Percentiles rank a stretch among this genome's conserved stretches.
Conservation (phyloP, 2,888 invertebrate species). For the Sphaeridia pumilis region DNA sequence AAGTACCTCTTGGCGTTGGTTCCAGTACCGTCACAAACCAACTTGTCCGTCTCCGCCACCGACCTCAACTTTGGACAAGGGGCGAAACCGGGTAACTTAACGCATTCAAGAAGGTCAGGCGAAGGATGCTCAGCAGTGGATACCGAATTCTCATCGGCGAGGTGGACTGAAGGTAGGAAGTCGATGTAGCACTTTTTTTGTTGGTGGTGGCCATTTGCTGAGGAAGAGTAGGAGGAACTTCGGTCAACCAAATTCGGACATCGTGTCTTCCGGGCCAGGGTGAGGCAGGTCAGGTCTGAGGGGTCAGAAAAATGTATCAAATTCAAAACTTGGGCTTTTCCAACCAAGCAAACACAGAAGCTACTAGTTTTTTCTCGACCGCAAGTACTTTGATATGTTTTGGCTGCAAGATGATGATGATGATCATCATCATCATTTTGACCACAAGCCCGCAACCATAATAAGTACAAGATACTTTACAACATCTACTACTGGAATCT, state of each 20-base stretch:
- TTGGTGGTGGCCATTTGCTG: constrained; percentile 19
- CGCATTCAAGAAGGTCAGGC: constrained; percentile 32
- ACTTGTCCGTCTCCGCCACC: constrained; percentile 38
- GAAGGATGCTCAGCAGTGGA: too few species aligned
- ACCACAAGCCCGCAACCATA: too few species aligned
- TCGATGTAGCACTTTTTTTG: constrained; percentile 42
- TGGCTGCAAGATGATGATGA: too few species aligned
- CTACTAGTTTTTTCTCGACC: too few species aligned
- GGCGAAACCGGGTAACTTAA: constrained; percentile 38
- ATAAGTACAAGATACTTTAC: too few species aligned
- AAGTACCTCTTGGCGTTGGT: constrained; percentile 42
- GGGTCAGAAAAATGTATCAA: constrained; percentile 10
- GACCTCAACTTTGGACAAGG: constrained; percentile 39
- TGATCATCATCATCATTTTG: too few species aligned
- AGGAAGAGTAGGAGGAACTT: too few species aligned
- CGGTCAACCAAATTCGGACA: constrained; percentile 42
- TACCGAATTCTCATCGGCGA: constrained; percentile 32
- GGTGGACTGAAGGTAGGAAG: constrained; percentile 43
- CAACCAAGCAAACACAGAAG: too few species aligned
- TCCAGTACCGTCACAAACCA: constrained; percentile 42
- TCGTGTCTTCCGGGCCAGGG: constrained; percentile 41
- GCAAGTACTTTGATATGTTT: too few species aligned
- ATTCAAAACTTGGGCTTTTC: too few species aligned
- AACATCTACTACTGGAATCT: too few species aligned
- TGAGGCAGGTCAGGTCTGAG: constrained; percentile 42